Evolutionary conservation across 2,113 vertebrate species (phyloP).

Genomic region (Centropus unirufus): DNA sequence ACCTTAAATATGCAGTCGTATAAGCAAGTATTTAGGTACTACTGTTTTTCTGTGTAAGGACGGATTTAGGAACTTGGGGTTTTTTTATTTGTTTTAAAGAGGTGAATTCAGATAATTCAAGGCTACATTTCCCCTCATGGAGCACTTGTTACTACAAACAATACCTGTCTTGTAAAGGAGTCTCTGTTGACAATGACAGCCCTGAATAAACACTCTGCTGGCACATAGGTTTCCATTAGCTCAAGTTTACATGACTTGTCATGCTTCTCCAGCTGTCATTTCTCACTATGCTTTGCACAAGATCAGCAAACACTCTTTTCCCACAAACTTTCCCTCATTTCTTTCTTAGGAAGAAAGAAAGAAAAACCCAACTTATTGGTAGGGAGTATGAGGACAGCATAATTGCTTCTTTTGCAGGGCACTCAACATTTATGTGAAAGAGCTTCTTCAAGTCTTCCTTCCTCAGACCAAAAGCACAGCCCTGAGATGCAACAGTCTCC

Average conservation of each 20-base stretch:
- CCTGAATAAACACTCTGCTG: conserved; percentile 43
- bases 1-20: neutral
- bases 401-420: neutral
- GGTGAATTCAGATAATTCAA: neutral
- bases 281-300: conserved; percentile 6
- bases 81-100: neutral
- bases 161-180: neutral
- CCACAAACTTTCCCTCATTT: neutral
- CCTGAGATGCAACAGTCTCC: neutral
- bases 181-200: conserved; percentile 19
- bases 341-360: neutral
- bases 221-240: conserved; percentile 53
- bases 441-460: neutral
- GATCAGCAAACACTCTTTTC: conserved; percentile 8
- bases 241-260: conserved; percentile 53
- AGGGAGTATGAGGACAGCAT: neutral
- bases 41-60: neutral
- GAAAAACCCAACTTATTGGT: neutral
- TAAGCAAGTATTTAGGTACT: neutral
- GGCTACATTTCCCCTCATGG: neutral
- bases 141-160: conserved; percentile 53
- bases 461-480: neutral
- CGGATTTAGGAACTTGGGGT: neutral
- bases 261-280: conserved; percentile 22
- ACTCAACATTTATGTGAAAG: neutral